Base-by-base conservation (phyloP, 2,888 invertebrate species). In the Hipparchia sbordonii region DNA sequence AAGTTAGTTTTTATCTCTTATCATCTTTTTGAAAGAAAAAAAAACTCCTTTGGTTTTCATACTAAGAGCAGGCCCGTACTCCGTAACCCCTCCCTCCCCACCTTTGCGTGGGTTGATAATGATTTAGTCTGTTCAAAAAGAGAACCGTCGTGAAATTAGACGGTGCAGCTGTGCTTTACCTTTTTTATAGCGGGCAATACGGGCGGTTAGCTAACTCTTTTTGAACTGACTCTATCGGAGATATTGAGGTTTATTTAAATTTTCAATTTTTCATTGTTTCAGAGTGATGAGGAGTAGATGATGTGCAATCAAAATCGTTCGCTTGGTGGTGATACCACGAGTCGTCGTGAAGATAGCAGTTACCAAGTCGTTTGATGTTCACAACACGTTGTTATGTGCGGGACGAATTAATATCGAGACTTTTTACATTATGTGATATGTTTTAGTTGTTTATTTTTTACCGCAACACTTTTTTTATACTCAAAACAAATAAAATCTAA, bases 381-480 rank as follows among this genome's bases (percentile, higher is more conserved):
- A 83, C 72, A 65, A 69, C 80, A 83, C 51, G 60, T n/a, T n/a
- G 60, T n/a, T n/a, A 46, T 81, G 82, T 85, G 86, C 84, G 89
- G 84, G 75, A 76, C 72, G 77, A 87, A 6, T 62, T 51, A 89
- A 87, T 63, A 63, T 87, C 88, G 86, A 90, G 90, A 90, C 89
- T 89, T 86, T 60, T 6, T 6, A 4, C 6, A 23, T 78, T 82
- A 84, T 85, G 82, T 86, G 67, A 84, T 85, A 84, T 85, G 85
- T 88, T 89, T 87, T 88, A 91, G 89, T 89, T 91, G 86, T 87
- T 87, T 85, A 81, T 89, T 85, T 89, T 89, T 82, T 89, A 87
- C 86, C 81, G 86, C 89, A 87, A 90, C 89, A 91, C 85, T 79
- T 84, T 91, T 90, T 92, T 93, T 93, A 92, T 92, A 93, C 92